Base-by-base conservation (phyloP, 2,888 invertebrate genomes). In the Pachymerium ferrugineum region DNA sequence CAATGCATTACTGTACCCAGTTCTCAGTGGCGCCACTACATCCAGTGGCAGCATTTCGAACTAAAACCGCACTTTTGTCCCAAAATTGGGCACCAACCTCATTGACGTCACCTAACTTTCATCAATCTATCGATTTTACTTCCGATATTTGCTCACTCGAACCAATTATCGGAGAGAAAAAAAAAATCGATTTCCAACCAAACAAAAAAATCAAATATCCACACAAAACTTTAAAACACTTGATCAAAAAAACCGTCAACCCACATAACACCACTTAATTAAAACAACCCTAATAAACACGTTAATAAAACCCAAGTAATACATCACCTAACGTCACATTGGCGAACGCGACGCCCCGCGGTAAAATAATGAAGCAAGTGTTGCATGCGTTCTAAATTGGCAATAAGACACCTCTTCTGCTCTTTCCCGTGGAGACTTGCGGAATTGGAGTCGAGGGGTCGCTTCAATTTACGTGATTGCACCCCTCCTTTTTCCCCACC, bases 381-480 rank as follows among this genome's bases (percentile, higher is more conserved):
- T 4, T 38, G 38, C 38, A 38, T n/a, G 38, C 16, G 38, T 16
- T 22, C 19, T 47, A 47, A 47, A 47, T 47, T 47, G 47, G 47
- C 47, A 47, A 47, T 47, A 47, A 47, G 47, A 47, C 47, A 47
- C 19, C 47, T 16, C 47, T 16, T 19, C 19, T 2, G 3, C 3
- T 10, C 47, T 3, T 22, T 47, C 12, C 47, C 47, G 3, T 6
- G 16, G 47, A 22, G 38, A 38, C 38, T 12, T 38, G 38, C 16
- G 16, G 38, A 16, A 38, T 38, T 38, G 38, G 38, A 38, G 38
- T 12, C 38, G 16, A 38, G 16, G 38, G 38, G 47, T 47, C 47
- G 47, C 47, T 47, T 47, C 47, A 47, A 47, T 47, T 47, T 47
- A 47, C 47, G 47, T 47, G 47, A 47, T 47, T 47, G 47, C 47